A percentile compares a stretch with the other conserved stretches of the same genome.
These are phyloP conservation scores for Centropyge bicolor DNA, from an alignment of 2,797 vertebrate species.

Conservation along the genomic window DNA sequence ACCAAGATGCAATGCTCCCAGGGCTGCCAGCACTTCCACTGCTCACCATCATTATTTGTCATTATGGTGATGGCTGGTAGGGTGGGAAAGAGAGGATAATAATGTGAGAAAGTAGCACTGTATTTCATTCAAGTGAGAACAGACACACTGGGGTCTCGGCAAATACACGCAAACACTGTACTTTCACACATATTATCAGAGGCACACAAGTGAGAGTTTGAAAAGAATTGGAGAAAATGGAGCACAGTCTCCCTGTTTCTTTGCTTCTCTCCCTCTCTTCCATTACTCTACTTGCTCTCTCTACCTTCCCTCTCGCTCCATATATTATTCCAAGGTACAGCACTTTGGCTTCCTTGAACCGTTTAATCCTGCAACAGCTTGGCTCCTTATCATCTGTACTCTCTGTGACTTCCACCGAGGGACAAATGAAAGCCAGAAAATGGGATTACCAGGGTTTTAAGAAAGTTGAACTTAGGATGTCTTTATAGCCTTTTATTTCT, in stretches of 20 bases:
- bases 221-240: conserved; percentile 16
- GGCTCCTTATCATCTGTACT: neutral
- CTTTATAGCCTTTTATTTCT: neutral
- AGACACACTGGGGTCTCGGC: neutral
- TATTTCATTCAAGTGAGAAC: conserved; percentile 12
- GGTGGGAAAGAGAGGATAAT: conserved; percentile 5
- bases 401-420: neutral
- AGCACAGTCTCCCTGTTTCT: neutral
- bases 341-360: conserved; percentile 22
- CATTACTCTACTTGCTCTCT: neutral
- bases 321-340: conserved; percentile 8
- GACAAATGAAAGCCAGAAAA: conserved; percentile 8
- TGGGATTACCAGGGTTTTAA: neutral
- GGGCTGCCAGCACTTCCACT: conserved; percentile 21
- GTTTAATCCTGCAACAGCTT: conserved; percentile 23
- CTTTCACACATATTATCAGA: conserved; percentile 7
- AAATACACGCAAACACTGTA: conserved; percentile 16
- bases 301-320: neutral
- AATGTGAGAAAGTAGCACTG: conserved; percentile 20
- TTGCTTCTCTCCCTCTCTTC: neutral
- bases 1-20: conserved; percentile 44
- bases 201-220: conserved; percentile 4
- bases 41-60: conserved; percentile 27
- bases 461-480: neutral
- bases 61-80: conserved; percentile 51